Percentiles rank a stretch among this genome's conserved stretches.
Conservation (phyloP, 2,113 vertebrate species). For the Manacus vitellinus region DNA sequence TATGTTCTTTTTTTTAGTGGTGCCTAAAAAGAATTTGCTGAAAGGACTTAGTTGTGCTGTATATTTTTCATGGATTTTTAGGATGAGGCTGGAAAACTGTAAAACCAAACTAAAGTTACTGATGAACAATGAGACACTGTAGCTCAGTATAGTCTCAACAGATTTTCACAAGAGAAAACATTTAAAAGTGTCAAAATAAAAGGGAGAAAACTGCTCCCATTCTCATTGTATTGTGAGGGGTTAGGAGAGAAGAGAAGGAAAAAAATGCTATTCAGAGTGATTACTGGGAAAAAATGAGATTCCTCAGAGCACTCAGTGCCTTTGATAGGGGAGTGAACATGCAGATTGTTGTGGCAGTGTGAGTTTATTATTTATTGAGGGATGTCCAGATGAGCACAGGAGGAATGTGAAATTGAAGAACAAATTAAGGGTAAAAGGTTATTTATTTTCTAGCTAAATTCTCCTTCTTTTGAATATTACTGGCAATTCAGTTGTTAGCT, state of each 20-base stretch:
- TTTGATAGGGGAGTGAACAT: background rate
- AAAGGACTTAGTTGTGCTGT: background rate
- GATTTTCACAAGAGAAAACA: background rate
- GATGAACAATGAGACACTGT: background rate
- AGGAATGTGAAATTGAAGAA: slow-evolving; percentile 34
- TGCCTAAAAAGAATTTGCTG: background rate
- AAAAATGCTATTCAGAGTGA: background rate
- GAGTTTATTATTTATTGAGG: slow-evolving; percentile 24
- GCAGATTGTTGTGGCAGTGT: background rate
- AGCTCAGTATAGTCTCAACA: background rate
- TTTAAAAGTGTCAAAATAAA: background rate
- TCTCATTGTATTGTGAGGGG: background rate
- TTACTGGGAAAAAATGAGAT: background rate
- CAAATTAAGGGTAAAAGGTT: slow-evolving; percentile 33
- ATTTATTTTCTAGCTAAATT: slow-evolving; percentile 10
- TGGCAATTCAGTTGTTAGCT: background rate
- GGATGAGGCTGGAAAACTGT: background rate
- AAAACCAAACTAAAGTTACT: background rate
- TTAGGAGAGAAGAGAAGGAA: background rate
- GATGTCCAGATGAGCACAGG: background rate
- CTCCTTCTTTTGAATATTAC: background rate
- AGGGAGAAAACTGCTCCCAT: background rate
- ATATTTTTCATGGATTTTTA: background rate
- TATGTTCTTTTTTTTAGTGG: background rate
- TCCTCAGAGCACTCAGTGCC: background rate